Percentiles rank a stretch among this genome's conserved stretches.
These are phyloP conservation scores for Tridacna gigas DNA, from an alignment of 2,888 invertebrate species.

Conservation along the genomic window DNA sequence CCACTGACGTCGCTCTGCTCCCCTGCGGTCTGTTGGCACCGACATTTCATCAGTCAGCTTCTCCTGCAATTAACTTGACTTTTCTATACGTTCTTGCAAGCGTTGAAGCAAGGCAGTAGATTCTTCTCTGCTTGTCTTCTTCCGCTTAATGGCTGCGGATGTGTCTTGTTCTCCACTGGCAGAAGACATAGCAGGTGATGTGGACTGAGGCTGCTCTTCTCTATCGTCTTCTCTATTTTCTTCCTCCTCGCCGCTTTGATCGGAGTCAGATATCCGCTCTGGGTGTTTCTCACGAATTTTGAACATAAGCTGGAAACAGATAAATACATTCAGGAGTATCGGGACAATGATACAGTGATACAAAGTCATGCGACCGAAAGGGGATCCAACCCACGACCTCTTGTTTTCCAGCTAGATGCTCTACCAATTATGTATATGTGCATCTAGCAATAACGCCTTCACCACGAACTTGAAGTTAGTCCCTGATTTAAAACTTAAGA, in stretches of 20 bases:
- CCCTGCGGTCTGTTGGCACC: slow-evolving; percentile 38
- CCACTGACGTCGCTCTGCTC: slow-evolving; percentile 45
- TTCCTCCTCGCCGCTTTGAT: slow-evolving; percentile 42
- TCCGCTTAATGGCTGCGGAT: slow-evolving; percentile 29
- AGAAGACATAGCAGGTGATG: slow-evolving; percentile 35
- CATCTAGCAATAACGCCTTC: too few relatives aligned
- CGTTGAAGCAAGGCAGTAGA: slow-evolving; percentile 43
- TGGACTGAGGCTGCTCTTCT: background rate
- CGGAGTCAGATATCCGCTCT: slow-evolving; percentile 23
- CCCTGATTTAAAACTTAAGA: too few relatives aligned
- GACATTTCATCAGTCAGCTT: slow-evolving; percentile 36
- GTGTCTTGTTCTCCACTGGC: slow-evolving; percentile 37
- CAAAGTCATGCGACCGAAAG: too few relatives aligned
- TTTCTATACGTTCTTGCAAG: slow-evolving; percentile 39
- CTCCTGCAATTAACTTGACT: slow-evolving; percentile 40
- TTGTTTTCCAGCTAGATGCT: too few relatives aligned
- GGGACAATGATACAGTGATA: too few relatives aligned
- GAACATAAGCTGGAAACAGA: slow-evolving; percentile 42
- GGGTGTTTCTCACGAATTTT: slow-evolving; percentile 36
- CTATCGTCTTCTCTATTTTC: slow-evolving; percentile 33
- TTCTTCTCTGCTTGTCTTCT: slow-evolving; percentile 40
- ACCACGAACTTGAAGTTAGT: too few relatives aligned
- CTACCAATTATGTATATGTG: too few relatives aligned
- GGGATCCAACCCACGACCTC: too few relatives aligned
- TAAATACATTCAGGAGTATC: too few relatives aligned